A percentile compares a stretch with the other conserved stretches of the same genome.
Conservation (phyloP, 92 coral and sea anemone species). For the Heteractis magnifica region DNA sequence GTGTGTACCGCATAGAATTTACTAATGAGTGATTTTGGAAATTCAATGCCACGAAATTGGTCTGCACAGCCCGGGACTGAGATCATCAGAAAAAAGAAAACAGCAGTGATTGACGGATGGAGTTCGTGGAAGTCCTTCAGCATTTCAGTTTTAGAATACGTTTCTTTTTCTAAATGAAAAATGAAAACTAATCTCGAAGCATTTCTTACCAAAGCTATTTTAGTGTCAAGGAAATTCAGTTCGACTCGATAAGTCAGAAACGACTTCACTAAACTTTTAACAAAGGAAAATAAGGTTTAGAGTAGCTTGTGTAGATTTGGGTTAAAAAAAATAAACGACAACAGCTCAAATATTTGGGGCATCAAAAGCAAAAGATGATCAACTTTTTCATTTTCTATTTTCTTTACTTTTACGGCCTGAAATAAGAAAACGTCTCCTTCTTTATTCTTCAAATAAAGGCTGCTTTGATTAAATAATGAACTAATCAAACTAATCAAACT, state of each 20-base stretch:
- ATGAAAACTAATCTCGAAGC: background rate
- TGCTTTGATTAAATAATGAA: background rate
- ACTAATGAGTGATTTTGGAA: too few relatives aligned
- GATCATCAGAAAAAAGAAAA: background rate
- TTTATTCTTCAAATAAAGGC: background rate
- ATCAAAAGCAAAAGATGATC: conserved; percentile 5
- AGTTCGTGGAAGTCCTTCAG: background rate
- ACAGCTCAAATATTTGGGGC: background rate
- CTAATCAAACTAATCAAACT: background rate
- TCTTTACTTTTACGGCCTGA: background rate
- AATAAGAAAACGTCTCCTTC: background rate
- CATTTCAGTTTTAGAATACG: conserved; percentile 1
- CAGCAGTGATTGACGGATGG: background rate
- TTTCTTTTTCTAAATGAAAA: background rate
- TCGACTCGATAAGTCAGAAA: background rate
- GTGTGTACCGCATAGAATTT: too few relatives aligned
- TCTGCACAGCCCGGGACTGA: background rate
- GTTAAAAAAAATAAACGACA: background rate
- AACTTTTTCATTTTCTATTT: conserved; percentile 9
- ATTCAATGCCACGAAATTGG: too few relatives aligned
- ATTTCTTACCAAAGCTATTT: background rate
- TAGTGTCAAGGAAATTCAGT: background rate
- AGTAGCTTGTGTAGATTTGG: background rate
- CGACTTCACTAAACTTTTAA: background rate
- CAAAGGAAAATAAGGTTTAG: background rate